Evolutionary conservation across 1,140 invertebrate species (phyloP).

Genomic region (Globodera rostochiensis): DNA sequence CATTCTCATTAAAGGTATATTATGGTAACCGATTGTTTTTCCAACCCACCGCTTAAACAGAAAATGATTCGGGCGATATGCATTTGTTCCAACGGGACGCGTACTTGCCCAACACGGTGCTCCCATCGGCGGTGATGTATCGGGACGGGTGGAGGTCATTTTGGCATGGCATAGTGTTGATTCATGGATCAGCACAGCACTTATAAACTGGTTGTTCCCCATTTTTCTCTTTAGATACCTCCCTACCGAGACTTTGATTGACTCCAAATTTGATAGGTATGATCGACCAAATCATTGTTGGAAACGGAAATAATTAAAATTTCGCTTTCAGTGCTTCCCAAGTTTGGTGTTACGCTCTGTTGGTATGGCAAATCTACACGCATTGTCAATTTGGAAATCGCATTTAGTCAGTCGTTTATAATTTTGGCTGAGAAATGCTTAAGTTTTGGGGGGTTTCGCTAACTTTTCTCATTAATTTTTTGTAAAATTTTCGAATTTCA

Average conservation of each 20-base stretch:
- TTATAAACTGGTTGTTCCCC: background rate
- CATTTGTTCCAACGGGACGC: conserved; percentile 22
- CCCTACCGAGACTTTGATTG: conserved; percentile 14
- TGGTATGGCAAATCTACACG: conserved; percentile 25
- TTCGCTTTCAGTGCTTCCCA: conserved; percentile 14
- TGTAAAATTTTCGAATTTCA: background rate
- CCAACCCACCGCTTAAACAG: background rate
- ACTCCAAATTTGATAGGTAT: background rate
- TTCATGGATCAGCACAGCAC: too few species aligned
- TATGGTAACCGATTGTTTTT: background rate
- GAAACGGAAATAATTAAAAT: background rate
- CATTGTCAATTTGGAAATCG: conserved; percentile 25
- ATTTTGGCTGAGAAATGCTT: background rate
- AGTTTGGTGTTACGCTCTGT: conserved; percentile 17
- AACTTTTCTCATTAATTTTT: background rate
- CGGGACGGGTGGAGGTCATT: conserved; percentile 21
- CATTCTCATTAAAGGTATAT: too few species aligned
- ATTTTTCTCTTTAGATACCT: conserved; percentile 15
- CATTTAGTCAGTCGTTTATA: conserved; percentile 14
- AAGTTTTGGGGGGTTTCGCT: too few species aligned
- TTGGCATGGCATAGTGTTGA: too few species aligned
- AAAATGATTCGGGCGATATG: conserved; percentile 22
- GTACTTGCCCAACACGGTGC: conserved; percentile 17
- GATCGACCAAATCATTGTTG: background rate
- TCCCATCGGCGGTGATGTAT: conserved; percentile 8